A percentile compares a stretch with the other conserved stretches of the same genome.
Conservation (phyloP, 2,113 vertebrate species). For the Lipophrys pholis region DNA sequence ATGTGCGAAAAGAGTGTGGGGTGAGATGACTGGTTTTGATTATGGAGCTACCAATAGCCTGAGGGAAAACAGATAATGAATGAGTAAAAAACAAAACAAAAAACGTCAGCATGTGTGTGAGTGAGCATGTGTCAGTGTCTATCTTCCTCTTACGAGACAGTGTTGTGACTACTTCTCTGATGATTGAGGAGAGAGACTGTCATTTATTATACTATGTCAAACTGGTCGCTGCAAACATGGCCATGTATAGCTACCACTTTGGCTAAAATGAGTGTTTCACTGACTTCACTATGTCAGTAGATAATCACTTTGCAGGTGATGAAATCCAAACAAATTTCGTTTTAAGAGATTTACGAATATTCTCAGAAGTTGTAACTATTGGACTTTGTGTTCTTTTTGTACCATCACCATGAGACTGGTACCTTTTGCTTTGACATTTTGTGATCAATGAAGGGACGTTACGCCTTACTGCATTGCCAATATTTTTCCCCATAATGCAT, state of each 20-base stretch:
- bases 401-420: background rate
- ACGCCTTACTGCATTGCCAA: no score
- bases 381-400: background rate
- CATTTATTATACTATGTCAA: slow-evolving; percentile 29
- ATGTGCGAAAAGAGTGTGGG: slow-evolving; percentile 68
- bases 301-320: no score
- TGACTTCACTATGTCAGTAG: no score
- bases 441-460: no score
- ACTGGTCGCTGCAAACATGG: slow-evolving; percentile 29
- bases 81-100: slow-evolving; percentile 31
- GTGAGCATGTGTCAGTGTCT: slow-evolving; percentile 7
- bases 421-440: background rate
- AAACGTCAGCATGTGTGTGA: slow-evolving; percentile 1
- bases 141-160: slow-evolving; percentile 24
- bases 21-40: slow-evolving; percentile 69
- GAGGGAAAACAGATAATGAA: slow-evolving; percentile 55
- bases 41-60: slow-evolving; percentile 55
- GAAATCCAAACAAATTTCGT: no score
- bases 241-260: background rate
- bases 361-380: background rate
- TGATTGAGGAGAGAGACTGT: slow-evolving; percentile 27
- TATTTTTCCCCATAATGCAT: no score
- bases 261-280: no score
- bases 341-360: no score
- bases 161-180: slow-evolving; percentile 19